Evolutionary conservation across 1,140 invertebrate genomes (phyloP), one percentile per base, ranked within the genome.

Genomic region (Lepidurus apus): DNA sequence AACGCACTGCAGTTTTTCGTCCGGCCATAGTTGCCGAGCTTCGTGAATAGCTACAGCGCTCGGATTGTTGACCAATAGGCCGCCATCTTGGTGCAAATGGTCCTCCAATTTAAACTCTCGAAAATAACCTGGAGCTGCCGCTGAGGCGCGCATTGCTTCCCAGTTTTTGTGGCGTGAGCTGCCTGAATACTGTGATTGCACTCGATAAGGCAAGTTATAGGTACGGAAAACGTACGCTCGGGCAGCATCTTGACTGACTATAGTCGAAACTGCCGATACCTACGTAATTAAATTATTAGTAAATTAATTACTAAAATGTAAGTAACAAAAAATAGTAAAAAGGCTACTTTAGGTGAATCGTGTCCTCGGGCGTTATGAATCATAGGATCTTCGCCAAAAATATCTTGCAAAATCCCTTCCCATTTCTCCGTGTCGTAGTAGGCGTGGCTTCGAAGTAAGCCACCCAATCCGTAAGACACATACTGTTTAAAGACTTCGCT

Each of bases 111-210:
- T 88, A 82, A 92, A 95, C 84, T 96, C 94, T 83, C 94, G 91
- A 86, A 96, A 98, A 86, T 96, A 96, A 0, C 93, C 93, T 2
- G 96, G 96, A 24, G 96, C 96, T 75, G 96, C 95, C 65, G 95
- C 93, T 9, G 95, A 96, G 10, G 95, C 95, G 83, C 95, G 86
- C 5, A 95, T 91, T 11, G 94, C 93, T 87, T 97, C 91, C 94
- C 95, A 98, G 17, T 96, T 84, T 82, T 87, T 86, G 80, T 93
- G 89, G 74, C 90, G 88, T 80, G 89, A 89, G 42, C 89, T 91
- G 43, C 96, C 96, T 74, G 89, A 88, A 84, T 96, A 97, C 79
- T 92, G 91, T 76, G 92, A 92, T 78, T 91, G 89, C 7, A 91
- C 87, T 74, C 90, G 87, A 81, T 90, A 89, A 11, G 94, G 93